Base-by-base conservation (phyloP, 2,888 invertebrate species). In the Drosophila incognita region DNA sequence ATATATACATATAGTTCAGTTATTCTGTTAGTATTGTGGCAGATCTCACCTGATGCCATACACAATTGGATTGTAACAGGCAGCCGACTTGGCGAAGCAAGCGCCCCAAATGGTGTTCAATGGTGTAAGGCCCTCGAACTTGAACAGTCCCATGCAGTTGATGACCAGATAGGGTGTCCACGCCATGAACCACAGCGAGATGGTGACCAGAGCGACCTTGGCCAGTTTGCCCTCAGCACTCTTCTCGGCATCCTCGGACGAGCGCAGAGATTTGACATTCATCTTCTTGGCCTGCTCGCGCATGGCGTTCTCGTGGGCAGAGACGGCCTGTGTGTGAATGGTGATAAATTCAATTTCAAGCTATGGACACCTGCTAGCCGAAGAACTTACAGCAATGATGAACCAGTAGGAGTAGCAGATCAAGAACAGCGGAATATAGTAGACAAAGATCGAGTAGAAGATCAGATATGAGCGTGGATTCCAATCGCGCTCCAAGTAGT, bases 261-360 rank as follows among this genome's bases (percentile, higher is more conserved):
- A 97, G 91, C 97, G 94, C 64, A 98, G 94, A 42, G 97, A 97
- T 74, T 97, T 96, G 7, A 98, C 98, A 93, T 98, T 98, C 98
- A 98, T 98, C 94, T 98, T 98, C 93, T 97, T 97, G 62, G 98
- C 98, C 93, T 98, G 97, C 92, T 97, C 97, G 85, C 97, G 94
- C 97, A 98, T 97, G 51, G 94, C 95, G 90, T 95, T 97, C 93
- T 98, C 97, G 94, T 98, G 98, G 63, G 87, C 87, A 68, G 87
- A 89, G 21, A 88, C 87, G 74, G 87, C 87, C 87, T 88, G 31
- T 51, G 40, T 4, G 11, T 21, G 3, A 27, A 4, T n/a, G 31
- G 46, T 46, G 24, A 24, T 15, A 24, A 15, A 24, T 46, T 15
- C 2, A 46, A 24, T 46, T 46, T 46, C 15, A 46, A 46, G 24